Conservation (phyloP, 2,797 vertebrate genomes). For the Anguilla pacifica region DNA sequence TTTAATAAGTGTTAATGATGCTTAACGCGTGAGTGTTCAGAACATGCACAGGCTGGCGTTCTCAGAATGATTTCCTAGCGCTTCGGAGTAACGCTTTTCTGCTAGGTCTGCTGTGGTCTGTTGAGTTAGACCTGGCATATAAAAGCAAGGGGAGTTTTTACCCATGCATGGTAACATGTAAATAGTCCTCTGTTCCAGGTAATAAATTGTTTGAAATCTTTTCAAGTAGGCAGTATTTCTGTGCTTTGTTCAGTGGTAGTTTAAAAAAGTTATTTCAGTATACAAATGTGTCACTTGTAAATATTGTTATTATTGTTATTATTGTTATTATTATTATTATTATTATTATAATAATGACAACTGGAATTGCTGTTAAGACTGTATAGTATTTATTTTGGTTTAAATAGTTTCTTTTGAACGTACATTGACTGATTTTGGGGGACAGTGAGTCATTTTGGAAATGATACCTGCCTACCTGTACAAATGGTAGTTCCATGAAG, state of each 20-base stretch:
- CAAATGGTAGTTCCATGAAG: background rate
- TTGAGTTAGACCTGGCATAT: background rate
- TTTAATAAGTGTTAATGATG: conserved; percentile 2
- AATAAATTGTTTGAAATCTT: background rate
- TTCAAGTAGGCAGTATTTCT: background rate
- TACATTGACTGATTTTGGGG: too few relatives aligned
- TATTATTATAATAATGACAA: too few relatives aligned
- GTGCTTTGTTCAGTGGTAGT: background rate
- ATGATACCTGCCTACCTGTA: too few relatives aligned
- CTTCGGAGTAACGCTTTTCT: background rate
- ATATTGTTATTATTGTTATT: too few relatives aligned
- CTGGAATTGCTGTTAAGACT: too few relatives aligned
- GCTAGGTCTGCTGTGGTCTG: background rate
- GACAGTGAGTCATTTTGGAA: too few relatives aligned
- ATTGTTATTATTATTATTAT: too few relatives aligned
- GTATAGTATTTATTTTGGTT: too few relatives aligned
- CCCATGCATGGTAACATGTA: background rate
- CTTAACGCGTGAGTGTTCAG: background rate
- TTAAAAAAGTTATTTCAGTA: background rate
- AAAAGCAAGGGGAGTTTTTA: background rate
- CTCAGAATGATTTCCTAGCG: background rate
- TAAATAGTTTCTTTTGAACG: too few relatives aligned
- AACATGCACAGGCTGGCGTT: background rate
- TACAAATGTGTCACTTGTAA: background rate
- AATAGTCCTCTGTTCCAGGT: background rate